Percentiles rank a stretch among this genome's conserved stretches.
These are phyloP conservation scores for Phoenicopterus ruber DNA, from an alignment of 2,113 vertebrate genomes.

Conservation along the genomic window DNA sequence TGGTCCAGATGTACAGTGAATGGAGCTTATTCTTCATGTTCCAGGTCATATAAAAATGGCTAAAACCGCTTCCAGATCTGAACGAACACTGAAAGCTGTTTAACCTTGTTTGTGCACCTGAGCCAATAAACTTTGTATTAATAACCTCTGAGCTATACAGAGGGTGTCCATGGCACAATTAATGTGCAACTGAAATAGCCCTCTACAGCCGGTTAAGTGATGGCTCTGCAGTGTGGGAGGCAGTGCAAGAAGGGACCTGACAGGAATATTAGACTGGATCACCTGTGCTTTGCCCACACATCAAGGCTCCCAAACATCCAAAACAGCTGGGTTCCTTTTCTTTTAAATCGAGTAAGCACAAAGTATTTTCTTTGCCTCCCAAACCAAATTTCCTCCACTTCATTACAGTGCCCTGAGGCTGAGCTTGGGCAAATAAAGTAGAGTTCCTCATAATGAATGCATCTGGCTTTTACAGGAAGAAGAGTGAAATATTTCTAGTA, in stretches of 20 bases:
- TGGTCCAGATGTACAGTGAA: background rate
- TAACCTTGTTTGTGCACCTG: background rate
- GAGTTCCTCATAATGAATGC: background rate
- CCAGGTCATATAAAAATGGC: background rate
- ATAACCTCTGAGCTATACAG: background rate
- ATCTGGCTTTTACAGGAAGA: background rate
- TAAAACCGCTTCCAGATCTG: background rate
- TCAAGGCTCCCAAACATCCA: background rate
- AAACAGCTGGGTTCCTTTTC: background rate
- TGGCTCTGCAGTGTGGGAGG: background rate
- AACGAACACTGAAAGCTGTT: background rate
- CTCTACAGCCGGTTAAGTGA: background rate
- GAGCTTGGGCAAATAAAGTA: background rate
- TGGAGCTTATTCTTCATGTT: background rate
- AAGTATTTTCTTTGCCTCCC: background rate
- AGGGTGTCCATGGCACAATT: background rate
- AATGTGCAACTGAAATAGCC: background rate
- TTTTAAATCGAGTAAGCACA: background rate
- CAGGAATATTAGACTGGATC: background rate
- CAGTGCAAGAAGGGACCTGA: background rate
- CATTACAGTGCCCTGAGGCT: background rate
- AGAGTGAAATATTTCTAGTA: background rate
- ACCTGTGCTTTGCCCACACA: background rate
- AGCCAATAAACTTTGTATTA: background rate
- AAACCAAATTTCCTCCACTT: background rate